Conservation (phyloP, 2,113 vertebrate genomes). For the Picathartes gymnocephalus region DNA sequence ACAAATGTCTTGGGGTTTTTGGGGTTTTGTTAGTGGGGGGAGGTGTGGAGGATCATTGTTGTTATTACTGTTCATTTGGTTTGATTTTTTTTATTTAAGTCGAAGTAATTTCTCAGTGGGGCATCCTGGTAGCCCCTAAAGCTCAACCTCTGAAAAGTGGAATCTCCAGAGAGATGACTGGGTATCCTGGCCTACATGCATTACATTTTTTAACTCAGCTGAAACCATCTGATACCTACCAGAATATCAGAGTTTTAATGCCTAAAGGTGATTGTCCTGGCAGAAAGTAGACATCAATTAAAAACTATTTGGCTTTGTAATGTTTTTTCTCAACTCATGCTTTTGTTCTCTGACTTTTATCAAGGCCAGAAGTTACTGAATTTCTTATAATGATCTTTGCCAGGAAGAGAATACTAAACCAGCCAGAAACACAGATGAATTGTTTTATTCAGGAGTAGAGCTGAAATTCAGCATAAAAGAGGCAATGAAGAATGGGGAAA, state of each 20-base stretch:
- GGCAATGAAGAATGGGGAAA: neutral
- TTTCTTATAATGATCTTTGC: neutral
- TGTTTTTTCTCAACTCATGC: neutral
- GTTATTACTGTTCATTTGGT: neutral
- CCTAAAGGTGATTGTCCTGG: neutral
- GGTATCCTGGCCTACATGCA: neutral
- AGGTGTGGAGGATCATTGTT: accelerated
- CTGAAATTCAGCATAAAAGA: neutral
- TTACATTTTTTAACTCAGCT: neutral
- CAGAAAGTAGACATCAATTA: neutral
- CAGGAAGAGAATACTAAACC: neutral
- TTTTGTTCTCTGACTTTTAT: neutral
- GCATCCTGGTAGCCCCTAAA: neutral
- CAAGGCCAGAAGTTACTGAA: neutral
- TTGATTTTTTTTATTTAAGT: neutral
- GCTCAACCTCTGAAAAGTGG: neutral
- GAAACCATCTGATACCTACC: neutral
- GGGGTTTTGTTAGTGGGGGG: accelerated
- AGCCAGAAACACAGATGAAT: neutral
- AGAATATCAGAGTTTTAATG: neutral
- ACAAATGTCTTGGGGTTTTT: neutral
- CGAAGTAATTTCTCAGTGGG: neutral
- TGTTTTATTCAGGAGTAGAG: neutral
- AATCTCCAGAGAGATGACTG: neutral
- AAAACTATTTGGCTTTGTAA: neutral